Conservation (phyloP, 2,797 vertebrate species). For the Diplodus sargus region DNA sequence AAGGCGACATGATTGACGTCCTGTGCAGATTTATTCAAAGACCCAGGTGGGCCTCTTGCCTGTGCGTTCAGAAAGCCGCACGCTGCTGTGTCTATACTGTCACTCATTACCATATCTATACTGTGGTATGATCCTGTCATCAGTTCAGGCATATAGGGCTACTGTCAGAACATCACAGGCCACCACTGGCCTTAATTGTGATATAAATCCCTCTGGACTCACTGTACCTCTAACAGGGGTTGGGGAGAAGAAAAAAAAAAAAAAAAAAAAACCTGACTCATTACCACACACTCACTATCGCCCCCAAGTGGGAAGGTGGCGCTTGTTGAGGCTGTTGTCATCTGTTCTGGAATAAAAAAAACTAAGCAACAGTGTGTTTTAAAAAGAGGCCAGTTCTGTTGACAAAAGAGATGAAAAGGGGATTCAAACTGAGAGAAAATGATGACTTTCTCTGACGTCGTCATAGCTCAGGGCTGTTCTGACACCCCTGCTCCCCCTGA, state of each 20-base stretch:
- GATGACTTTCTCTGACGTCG: background rate
- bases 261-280: constrained; percentile 47
- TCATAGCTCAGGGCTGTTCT: background rate
- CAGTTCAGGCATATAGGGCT: constrained; percentile 62
- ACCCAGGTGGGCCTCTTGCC: constrained; percentile 69
- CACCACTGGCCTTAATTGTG: constrained; percentile 68
- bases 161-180: constrained; percentile 74
- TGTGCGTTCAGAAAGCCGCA: constrained; percentile 54
- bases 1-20: constrained; percentile 71
- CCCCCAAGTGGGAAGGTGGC: constrained; percentile 78
- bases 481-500: constrained; percentile 7
- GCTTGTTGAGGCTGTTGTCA: constrained; percentile 24
- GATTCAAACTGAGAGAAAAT: background rate
- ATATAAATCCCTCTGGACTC: constrained; percentile 59
- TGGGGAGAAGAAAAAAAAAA: background rate
- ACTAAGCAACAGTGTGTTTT: background rate
- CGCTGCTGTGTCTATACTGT: constrained; percentile 62
- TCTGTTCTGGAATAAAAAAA: background rate
- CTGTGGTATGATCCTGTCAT: constrained; percentile 64
- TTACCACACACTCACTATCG: constrained; percentile 68
- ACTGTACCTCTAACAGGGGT: constrained; percentile 50
- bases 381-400: constrained; percentile 2
- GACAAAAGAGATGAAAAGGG: constrained; percentile 1
- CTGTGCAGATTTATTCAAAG: constrained; percentile 69
- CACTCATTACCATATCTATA: constrained; percentile 75